Percentiles rank a stretch among this genome's conserved stretches.
Conservation (phyloP, 2,797 vertebrate species). For the Squalus acanthias region DNA sequence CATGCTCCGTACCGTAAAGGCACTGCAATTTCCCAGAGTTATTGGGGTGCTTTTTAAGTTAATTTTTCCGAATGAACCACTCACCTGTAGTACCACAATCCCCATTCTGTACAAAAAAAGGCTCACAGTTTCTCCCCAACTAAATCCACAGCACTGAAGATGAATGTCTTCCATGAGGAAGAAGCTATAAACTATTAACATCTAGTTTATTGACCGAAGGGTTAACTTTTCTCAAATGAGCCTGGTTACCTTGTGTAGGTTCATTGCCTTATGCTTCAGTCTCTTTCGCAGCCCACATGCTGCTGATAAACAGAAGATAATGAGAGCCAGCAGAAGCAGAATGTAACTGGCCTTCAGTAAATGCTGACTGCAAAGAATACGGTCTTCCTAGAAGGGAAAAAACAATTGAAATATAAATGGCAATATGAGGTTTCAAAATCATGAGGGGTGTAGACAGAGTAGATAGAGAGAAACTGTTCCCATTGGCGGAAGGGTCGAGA, state of each 20-base stretch:
- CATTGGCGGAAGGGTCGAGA: no score
- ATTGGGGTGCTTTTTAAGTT: neutral
- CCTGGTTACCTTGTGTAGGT: conserved; percentile 1
- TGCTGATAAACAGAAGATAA: conserved; percentile 24
- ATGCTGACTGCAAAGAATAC: conserved; percentile 22
- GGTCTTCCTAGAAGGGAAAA: conserved; percentile 4
- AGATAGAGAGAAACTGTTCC: no score
- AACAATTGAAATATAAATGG: neutral
- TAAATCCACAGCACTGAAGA: neutral
- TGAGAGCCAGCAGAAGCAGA: neutral
- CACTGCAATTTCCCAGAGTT: neutral
- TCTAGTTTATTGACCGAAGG: neutral
- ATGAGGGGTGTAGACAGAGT: no score
- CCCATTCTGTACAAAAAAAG: neutral
- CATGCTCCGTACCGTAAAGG: neutral
- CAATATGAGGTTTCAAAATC: no score
- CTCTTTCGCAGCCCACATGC: neutral
- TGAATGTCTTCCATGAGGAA: neutral
- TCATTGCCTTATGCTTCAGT: neutral
- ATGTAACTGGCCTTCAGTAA: conserved; percentile 21
- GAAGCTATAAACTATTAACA: neutral
- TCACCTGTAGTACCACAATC: neutral
- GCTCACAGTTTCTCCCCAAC: neutral
- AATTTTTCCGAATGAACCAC: neutral
- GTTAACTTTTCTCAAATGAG: neutral